A percentile compares a stretch with the other conserved stretches of the same genome.
Conservation (phyloP, 1,140 invertebrate genomes). For the Spodoptera litura region DNA sequence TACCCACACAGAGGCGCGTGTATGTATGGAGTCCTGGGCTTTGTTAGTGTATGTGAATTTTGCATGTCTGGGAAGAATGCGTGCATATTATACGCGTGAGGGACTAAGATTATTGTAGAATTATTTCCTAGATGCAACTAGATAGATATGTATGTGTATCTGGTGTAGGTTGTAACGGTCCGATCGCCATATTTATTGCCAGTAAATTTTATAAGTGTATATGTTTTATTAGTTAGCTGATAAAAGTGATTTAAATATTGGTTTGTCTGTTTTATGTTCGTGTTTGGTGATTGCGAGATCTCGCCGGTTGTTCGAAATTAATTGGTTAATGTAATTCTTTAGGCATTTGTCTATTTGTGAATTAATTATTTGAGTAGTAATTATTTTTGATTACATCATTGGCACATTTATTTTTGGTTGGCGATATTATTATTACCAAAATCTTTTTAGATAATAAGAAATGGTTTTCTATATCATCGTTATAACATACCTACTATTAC, state of each 20-base stretch:
- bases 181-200: slow-evolving; percentile 71
- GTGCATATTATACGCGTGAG: slow-evolving; percentile 72
- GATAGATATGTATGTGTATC: slow-evolving; percentile 64
- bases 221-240: slow-evolving; percentile 65
- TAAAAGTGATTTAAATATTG: slow-evolving; percentile 62
- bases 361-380: background rate
- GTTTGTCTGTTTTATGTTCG: slow-evolving; percentile 20
- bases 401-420: too few species aligned
- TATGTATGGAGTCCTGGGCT: slow-evolving; percentile 63
- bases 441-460: too few species aligned
- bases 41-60: slow-evolving; percentile 69
- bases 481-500: too few species aligned
- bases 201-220: slow-evolving; percentile 68
- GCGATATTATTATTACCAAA: too few species aligned
- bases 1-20: slow-evolving; percentile 68
- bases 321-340: background rate
- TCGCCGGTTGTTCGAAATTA: background rate
- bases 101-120: slow-evolving; percentile 83
- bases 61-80: slow-evolving; percentile 85
- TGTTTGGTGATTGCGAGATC: slow-evolving; percentile 35
- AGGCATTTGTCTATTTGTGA: background rate
- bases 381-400: background rate
- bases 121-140: slow-evolving; percentile 83
- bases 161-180: slow-evolving; percentile 59
- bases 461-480: too few species aligned